phyloP scores from a whole-genome alignment of 2,888 invertebrate species.

The Rotaria socialis region DNA sequence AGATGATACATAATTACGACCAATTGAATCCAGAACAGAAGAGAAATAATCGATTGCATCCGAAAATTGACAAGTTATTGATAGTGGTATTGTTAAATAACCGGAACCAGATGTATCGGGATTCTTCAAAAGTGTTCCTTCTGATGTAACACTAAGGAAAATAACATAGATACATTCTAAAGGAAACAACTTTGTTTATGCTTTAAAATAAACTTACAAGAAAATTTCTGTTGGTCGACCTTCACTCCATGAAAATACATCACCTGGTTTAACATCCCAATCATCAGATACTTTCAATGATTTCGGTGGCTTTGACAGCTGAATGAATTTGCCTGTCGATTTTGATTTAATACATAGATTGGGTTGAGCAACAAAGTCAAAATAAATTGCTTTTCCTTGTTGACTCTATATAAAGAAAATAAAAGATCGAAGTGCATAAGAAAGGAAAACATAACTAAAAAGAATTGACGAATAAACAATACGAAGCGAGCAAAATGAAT shows the following conservation, averaged over 20 bases:
- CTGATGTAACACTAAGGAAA: neutral
- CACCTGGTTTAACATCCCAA: neutral
- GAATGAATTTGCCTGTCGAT: neutral
- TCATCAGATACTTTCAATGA: neutral
- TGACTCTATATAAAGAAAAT: neutral
- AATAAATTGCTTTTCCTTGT: neutral
- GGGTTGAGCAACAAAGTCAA: neutral
- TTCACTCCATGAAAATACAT: slow-evolving; percentile 1
- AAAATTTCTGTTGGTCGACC: slow-evolving; percentile 4
- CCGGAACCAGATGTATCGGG: slow-evolving; percentile 32
- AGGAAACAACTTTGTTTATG: neutral
- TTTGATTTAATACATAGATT: neutral
- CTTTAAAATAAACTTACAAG: neutral
- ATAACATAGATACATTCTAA: neutral
- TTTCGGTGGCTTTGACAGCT: neutral
- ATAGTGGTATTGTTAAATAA: slow-evolving; percentile 22
- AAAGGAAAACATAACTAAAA: no score
- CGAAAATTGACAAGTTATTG: neutral
- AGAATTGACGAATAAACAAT: no score
- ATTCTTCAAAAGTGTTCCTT: slow-evolving; percentile 29
- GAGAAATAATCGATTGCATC: neutral
- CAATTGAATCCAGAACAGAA: neutral
- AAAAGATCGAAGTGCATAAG: no score
- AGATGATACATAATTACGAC: neutral
- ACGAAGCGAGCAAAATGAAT: no score